Base-by-base conservation (phyloP, 2,113 vertebrate genomes). In the Pavo muticus region DNA sequence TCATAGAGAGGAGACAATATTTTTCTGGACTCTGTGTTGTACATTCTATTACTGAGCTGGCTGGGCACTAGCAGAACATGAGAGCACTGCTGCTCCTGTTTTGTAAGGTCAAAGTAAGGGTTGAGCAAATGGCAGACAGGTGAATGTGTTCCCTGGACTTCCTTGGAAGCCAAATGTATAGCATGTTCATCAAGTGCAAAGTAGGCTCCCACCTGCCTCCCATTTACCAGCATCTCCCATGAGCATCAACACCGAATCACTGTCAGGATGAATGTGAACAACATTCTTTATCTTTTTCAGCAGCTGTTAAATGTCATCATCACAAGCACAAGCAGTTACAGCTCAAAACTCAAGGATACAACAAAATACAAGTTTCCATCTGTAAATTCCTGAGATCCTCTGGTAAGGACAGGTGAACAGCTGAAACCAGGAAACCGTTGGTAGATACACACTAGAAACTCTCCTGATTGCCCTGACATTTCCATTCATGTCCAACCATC, bases 281-380 rank as follows among this genome's bases (percentile, higher is more conserved):
- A 3, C 6, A 2, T 86, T 59, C 42, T 13, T n/a, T 71, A 5
- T 5, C 8, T 37, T 45, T 61, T 25, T 32, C 12, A 57, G 27
- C 15, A 27, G 19, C 2, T 50, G 35, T 56, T 40, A 29, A 72
- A 60, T 47, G 9, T 29, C 72, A 45, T 15, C 40, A n/a, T 7
- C 9, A 67, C 4, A 32, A 20, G 5, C 39, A 48, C 1, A 1
- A 69, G 44, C 18, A n/a, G 20, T 60, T 50, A 40, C 5, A 6
- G 27, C 24, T 8, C 35, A 70, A 44, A 23, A 8, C 48, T 65
- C 35, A 70, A 64, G 42, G 50, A 21, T 32, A n/a, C 42, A 45
- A 12, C 15, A 19, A 37, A n/a, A n/a, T 19, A 45, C 0, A 0
- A 70, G 10, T 20, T 4, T 4, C 5, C 3, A 5, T 14, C 29